Percentiles rank a stretch among this genome's conserved stretches.
phyloP scores from a whole-genome alignment of 2,797 vertebrate genomes.

The Enteromius argenteus region DNA sequence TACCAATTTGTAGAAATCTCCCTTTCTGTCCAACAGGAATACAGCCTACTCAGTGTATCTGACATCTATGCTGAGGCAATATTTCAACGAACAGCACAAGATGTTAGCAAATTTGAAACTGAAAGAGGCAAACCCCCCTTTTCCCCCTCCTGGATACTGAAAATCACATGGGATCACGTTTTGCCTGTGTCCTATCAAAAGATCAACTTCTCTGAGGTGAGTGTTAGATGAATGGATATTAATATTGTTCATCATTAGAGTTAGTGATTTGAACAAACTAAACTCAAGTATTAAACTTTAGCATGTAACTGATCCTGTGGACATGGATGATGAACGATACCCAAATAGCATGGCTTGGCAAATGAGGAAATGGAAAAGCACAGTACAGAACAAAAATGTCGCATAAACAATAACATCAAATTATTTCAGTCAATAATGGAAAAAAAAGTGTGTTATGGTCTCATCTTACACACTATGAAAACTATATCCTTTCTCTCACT shows the following conservation, averaged over 20 bases:
- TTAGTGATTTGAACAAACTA: not conserved
- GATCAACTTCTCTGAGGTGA: conserved; percentile 79
- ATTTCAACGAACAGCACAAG: conserved; percentile 79
- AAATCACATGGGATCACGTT: conserved; percentile 84
- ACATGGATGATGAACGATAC: not conserved
- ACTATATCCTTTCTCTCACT: conserved; percentile 7
- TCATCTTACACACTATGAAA: conserved; percentile 3
- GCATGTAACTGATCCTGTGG: not conserved
- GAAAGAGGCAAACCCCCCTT: conserved; percentile 68
- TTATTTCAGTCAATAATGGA: not conserved
- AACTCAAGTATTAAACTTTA: not conserved
- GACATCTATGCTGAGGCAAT: conserved; percentile 81
- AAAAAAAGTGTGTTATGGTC: not conserved
- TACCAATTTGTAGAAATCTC: not conserved
- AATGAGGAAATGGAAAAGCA: not conserved
- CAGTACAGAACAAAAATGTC: not conserved
- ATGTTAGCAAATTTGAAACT: conserved; percentile 76
- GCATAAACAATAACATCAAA: not conserved
- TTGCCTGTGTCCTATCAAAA: conserved; percentile 80
- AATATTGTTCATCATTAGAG: not conserved
- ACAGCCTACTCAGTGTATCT: conserved; percentile 67
- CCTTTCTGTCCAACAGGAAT: conserved; percentile 70
- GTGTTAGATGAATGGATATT: not conserved
- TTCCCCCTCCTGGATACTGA: conserved; percentile 81
- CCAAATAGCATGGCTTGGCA: not conserved